phyloP scores from a whole-genome alignment of 2,113 vertebrate species.

The Brachirus orientalis region DNA sequence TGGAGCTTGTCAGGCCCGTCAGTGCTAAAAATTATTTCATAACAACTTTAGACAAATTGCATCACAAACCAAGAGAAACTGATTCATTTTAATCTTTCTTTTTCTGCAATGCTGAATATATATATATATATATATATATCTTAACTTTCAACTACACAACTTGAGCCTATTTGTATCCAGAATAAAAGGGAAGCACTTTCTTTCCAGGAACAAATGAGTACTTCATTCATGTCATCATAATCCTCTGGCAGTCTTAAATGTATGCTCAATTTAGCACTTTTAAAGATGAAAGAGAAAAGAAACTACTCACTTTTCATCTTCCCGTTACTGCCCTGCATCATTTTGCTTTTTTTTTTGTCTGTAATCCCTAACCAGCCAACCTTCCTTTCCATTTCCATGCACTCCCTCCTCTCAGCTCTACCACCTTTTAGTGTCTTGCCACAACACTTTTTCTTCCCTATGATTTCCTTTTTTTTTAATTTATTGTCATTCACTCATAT shows the following conservation, averaged over 20 bases:
- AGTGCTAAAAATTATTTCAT: too few relatives aligned
- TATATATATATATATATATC: too few relatives aligned
- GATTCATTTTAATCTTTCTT: too few relatives aligned
- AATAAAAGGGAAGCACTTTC: conserved; percentile 3
- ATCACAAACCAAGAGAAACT: too few relatives aligned
- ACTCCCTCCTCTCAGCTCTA: background rate
- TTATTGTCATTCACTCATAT: background rate
- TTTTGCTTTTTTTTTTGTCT: background rate
- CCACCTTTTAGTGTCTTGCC: too few relatives aligned
- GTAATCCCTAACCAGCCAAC: background rate
- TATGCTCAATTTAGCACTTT: background rate
- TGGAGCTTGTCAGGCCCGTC: too few relatives aligned
- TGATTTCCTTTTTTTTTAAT: conserved; percentile 19
- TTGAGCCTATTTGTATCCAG: background rate
- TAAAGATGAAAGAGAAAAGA: background rate
- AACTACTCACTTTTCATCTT: conserved; percentile 10
- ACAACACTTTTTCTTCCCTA: background rate
- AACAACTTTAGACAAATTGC: too few relatives aligned
- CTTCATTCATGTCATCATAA: conserved; percentile 11
- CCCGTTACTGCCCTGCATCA: background rate
- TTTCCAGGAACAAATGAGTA: conserved; percentile 4
- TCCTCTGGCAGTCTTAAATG: conserved; percentile 3
- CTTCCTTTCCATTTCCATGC: background rate
- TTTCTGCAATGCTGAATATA: too few relatives aligned
- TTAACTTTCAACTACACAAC: too few relatives aligned